A percentile compares a stretch with the other conserved stretches of the same genome.
phyloP scores from a whole-genome alignment of 2,113 vertebrate genomes.

The Ellobius talpinus region DNA sequence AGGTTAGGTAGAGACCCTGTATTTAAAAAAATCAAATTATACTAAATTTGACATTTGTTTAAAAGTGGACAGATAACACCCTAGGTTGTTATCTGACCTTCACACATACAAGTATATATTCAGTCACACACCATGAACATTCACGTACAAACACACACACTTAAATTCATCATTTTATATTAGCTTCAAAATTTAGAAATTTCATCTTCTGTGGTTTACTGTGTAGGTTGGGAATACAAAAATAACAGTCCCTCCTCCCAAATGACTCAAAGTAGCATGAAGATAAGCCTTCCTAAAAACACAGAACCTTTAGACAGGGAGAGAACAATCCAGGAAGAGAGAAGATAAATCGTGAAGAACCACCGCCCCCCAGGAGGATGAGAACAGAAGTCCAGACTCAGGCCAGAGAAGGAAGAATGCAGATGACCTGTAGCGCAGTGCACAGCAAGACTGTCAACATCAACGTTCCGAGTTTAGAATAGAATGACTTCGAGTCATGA shows the following conservation, averaged over 20 bases:
- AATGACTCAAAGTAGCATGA: background rate
- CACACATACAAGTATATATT: background rate
- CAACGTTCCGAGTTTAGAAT: background rate
- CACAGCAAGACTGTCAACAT: background rate
- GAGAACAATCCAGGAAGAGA: background rate
- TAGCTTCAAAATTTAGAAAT: background rate
- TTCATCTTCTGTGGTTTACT: background rate
- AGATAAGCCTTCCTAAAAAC: background rate
- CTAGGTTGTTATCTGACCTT: background rate
- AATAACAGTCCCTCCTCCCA: background rate
- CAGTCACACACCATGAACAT: background rate
- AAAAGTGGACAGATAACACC: background rate
- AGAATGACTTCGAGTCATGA: background rate
- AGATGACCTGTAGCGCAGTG: accelerated
- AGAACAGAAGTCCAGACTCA: background rate
- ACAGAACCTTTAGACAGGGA: background rate
- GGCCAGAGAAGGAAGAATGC: background rate
- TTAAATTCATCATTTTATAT: background rate
- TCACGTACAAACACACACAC: background rate
- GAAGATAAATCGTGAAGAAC: background rate
- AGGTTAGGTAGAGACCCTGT: no score
- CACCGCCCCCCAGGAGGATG: background rate
- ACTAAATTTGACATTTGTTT: background rate
- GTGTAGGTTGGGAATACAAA: background rate
- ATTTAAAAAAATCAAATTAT: background rate